phyloP scores from a whole-genome alignment of 2,797 vertebrate species.

The Rhynchotus rufescens region DNA sequence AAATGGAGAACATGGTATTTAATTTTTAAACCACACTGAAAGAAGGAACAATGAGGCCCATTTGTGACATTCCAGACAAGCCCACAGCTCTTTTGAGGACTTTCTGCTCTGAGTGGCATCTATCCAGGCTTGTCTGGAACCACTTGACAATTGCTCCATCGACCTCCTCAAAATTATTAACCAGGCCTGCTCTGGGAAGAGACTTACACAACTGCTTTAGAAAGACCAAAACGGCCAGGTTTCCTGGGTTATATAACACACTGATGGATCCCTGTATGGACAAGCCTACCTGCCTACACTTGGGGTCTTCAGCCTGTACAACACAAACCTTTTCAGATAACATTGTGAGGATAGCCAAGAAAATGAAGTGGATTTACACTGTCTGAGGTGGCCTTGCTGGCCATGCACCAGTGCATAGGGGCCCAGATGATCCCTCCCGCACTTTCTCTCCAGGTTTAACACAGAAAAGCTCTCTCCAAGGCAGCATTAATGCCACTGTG shows the following conservation, averaged over 20 bases:
- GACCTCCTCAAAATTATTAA: neutral
- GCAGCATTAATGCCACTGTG: neutral
- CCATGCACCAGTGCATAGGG: neutral
- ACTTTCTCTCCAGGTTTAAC: neutral
- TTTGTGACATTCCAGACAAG: slow-evolving; percentile 31
- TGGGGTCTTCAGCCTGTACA: neutral
- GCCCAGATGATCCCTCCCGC: too few relatives aligned
- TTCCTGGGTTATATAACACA: neutral
- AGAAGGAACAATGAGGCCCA: neutral
- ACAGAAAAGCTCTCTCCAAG: neutral
- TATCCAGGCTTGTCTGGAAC: neutral
- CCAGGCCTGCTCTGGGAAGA: neutral
- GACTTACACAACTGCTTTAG: neutral
- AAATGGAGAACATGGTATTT: neutral
- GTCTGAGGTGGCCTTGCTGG: neutral
- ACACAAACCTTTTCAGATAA: neutral
- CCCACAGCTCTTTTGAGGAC: slow-evolving; percentile 1
- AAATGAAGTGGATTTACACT: neutral
- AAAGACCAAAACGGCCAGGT: neutral
- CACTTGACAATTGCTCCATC: neutral
- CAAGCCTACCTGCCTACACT: accelerated
- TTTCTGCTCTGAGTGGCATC: neutral
- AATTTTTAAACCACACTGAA: neutral
- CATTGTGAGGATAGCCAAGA: neutral
- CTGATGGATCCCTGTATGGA: neutral